phyloP scores from a whole-genome alignment of 2,113 vertebrate genomes.

The Carassius carassius region DNA sequence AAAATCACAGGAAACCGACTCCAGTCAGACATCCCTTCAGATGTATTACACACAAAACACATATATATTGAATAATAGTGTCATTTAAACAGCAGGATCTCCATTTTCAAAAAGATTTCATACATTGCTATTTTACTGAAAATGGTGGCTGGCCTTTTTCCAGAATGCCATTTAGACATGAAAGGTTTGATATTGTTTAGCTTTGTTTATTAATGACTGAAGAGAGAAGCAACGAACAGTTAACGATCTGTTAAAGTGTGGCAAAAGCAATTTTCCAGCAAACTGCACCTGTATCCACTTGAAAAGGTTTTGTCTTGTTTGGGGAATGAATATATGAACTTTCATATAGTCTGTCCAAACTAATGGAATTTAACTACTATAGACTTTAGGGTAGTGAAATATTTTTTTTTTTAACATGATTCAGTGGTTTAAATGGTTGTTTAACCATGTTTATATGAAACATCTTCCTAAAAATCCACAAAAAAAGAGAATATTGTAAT shows the following conservation, averaged over 20 bases:
- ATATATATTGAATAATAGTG: constrained; percentile 7
- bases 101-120: constrained; percentile 8
- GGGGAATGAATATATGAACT: background rate
- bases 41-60: constrained; percentile 16
- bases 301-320: background rate
- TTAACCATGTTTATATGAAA: too few relatives aligned
- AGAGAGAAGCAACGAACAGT: background rate
- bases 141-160: constrained; percentile 25
- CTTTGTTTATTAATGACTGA: background rate
- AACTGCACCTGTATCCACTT: background rate
- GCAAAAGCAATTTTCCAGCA: background rate
- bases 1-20: constrained; percentile 12
- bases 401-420: too few relatives aligned
- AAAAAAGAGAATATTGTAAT: too few relatives aligned
- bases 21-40: constrained; percentile 23
- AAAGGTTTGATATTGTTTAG: background rate
- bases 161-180: constrained; percentile 4
- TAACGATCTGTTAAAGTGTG: background rate
- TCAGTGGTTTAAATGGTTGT: too few relatives aligned
- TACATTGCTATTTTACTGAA: constrained; percentile 38
- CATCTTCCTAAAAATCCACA: too few relatives aligned
- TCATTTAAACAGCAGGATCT: constrained; percentile 22
- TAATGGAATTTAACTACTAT: background rate
- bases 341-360: background rate
- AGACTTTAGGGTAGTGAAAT: background rate